Percentiles rank a stretch among this genome's conserved stretches.
phyloP scores from a whole-genome alignment of 2,797 vertebrate species.

The Malurus leucopterus region DNA sequence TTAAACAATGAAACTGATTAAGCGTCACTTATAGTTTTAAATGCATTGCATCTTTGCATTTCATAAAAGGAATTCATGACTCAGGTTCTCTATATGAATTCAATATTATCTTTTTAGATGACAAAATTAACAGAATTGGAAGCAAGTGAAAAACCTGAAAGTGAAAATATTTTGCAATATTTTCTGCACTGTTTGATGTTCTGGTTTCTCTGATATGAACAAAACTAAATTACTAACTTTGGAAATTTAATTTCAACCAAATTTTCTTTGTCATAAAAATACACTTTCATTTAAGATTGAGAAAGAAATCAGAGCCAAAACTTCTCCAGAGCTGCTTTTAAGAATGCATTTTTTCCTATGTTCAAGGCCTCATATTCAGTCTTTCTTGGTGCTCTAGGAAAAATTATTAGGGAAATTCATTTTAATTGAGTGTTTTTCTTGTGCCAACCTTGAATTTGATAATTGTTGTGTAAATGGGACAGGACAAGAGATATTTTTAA shows the following conservation, averaged over 20 bases:
- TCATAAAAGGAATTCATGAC: neutral
- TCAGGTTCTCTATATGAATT: neutral
- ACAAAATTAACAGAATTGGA: neutral
- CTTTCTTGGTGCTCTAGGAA: neutral
- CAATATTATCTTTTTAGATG: neutral
- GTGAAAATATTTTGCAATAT: neutral
- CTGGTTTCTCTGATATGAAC: neutral
- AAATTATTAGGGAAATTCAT: neutral
- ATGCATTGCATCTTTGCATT: neutral
- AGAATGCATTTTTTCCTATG: neutral
- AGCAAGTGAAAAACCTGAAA: neutral
- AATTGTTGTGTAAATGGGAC: neutral
- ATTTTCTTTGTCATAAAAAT: neutral
- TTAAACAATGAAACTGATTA: slow-evolving; percentile 29
- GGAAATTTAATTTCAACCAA: neutral
- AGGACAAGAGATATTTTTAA: neutral
- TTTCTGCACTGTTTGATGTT: neutral
- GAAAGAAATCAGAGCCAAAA: neutral
- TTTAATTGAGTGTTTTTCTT: neutral
- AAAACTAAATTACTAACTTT: neutral
- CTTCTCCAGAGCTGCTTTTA: neutral
- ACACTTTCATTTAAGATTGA: neutral
- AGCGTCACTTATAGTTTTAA: neutral
- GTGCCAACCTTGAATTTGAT: neutral
- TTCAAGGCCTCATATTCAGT: neutral